Percentiles rank a stretch among this genome's conserved stretches.
Conservation (phyloP, 1,140 invertebrate genomes). For the Bradysia coprophila region DNA sequence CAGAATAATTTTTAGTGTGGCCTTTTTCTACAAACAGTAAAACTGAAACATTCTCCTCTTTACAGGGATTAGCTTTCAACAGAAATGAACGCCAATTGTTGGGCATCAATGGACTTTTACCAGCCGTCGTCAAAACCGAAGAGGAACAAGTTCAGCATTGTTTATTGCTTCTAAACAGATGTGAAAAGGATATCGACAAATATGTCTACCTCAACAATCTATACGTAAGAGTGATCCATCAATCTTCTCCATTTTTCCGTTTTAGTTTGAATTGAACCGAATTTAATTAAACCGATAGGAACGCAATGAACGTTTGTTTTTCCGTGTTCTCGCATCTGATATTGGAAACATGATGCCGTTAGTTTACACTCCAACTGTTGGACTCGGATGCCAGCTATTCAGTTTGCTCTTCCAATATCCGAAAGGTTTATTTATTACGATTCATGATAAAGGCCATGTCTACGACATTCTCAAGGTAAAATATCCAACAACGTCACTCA, state of each 20-base stretch:
- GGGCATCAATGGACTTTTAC: slow-evolving; percentile 70
- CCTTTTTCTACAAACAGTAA: too few relatives aligned
- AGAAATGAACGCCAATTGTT: slow-evolving; percentile 65
- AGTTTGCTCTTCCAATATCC: slow-evolving; percentile 84
- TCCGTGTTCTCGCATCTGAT: slow-evolving; percentile 73
- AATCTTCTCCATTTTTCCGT: slow-evolving; percentile 1
- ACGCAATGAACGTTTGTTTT: slow-evolving; percentile 83
- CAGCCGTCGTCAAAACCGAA: slow-evolving; percentile 57
- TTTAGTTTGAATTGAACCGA: not conserved
- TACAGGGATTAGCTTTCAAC: slow-evolving; percentile 68
- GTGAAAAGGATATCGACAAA: slow-evolving; percentile 56
- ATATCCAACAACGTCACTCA: not conserved
- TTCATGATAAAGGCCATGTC: slow-evolving; percentile 86
- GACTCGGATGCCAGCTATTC: slow-evolving; percentile 88
- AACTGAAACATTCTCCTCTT: slow-evolving; percentile 7
- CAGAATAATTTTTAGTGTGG: too few relatives aligned
- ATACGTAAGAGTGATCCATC: slow-evolving; percentile 30
- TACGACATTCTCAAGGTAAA: slow-evolving; percentile 53
- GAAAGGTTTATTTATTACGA: slow-evolving; percentile 88
- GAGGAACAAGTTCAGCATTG: slow-evolving; percentile 66
- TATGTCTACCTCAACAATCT: slow-evolving; percentile 61
- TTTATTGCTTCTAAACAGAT: slow-evolving; percentile 45
- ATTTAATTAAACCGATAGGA: slow-evolving; percentile 32
- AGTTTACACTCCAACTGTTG: slow-evolving; percentile 87
- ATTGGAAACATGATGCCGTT: slow-evolving; percentile 77